These are phyloP conservation scores for Empis livida DNA, from an alignment of 2,888 invertebrate genomes.

Conservation along the genomic window DNA sequence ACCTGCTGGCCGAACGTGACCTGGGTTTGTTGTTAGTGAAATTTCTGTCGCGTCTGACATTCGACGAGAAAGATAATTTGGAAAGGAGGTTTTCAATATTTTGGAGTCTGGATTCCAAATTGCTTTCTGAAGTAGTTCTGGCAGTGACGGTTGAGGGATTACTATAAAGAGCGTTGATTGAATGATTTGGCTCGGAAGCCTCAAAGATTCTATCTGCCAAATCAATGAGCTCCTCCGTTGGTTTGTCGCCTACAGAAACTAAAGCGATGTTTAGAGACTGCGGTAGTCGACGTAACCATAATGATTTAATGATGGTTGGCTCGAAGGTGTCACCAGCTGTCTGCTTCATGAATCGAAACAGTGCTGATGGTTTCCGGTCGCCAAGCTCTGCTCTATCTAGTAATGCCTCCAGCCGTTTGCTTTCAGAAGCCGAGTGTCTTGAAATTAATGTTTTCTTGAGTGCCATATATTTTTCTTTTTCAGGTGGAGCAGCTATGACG, in stretches of 20 bases:
- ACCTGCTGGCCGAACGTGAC: no score
- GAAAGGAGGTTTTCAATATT: no score
- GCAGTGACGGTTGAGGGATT: no score
- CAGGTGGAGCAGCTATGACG: slow-evolving; percentile 1
- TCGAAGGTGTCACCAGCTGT: slow-evolving; percentile 1
- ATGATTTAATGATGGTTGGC: neutral
- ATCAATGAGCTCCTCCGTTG: slow-evolving; percentile 1
- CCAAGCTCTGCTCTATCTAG: slow-evolving; percentile 4
- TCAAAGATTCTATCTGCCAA: slow-evolving; percentile 5
- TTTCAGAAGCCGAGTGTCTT: slow-evolving; percentile 2
- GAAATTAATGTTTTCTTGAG: neutral
- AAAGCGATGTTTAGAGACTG: slow-evolving; percentile 4
- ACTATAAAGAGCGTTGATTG: no score
- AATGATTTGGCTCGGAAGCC: neutral
- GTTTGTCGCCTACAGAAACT: slow-evolving; percentile 2
- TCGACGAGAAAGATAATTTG: no score
- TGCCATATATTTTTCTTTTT: slow-evolving; percentile 1
- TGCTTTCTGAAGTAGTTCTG: no score
- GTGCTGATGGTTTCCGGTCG: slow-evolving; percentile 3
- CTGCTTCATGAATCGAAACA: slow-evolving; percentile 5
- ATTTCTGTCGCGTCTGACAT: no score
- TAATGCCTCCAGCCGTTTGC: neutral
- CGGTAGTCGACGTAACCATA: slow-evolving; percentile 3
- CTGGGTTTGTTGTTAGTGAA: no score
- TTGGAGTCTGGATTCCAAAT: no score